phyloP scores from a whole-genome alignment of 2,888 invertebrate species.

The Lasioglossum oenotherae region DNA sequence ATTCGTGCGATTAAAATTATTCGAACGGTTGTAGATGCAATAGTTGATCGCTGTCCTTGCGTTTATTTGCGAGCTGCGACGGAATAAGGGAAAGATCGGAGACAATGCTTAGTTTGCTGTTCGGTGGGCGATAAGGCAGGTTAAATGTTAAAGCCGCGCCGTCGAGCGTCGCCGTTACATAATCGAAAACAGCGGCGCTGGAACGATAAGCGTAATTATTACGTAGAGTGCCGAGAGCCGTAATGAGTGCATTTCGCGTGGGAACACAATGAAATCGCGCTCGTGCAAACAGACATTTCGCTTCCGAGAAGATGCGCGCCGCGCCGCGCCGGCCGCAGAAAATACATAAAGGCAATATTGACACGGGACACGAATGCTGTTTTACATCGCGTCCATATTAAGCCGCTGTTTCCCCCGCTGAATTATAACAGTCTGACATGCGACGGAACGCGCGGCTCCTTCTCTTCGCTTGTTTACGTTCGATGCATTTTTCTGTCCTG shows the following conservation, averaged over 20 bases:
- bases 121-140: slow-evolving; percentile 30
- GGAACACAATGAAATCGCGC: slow-evolving; percentile 22
- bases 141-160: slow-evolving; percentile 53
- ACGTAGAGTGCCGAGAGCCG: slow-evolving; percentile 13
- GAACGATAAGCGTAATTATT: slow-evolving; percentile 61
- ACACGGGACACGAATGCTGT: slow-evolving; percentile 12
- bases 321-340: slow-evolving; percentile 4
- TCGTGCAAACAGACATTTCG: slow-evolving; percentile 19
- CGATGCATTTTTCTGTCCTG: neutral
- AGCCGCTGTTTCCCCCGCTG: slow-evolving; percentile 12
- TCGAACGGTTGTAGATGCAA: neutral
- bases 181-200: slow-evolving; percentile 51
- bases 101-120: slow-evolving; percentile 28
- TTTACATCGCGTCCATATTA: slow-evolving; percentile 21
- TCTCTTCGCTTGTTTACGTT: neutral
- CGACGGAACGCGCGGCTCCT: slow-evolving; percentile 6
- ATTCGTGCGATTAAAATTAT: too few relatives aligned
- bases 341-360: slow-evolving; percentile 23
- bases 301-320: slow-evolving; percentile 23
- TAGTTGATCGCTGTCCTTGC: neutral
- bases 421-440: slow-evolving; percentile 28
- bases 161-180: slow-evolving; percentile 49
- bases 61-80: neutral
- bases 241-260: slow-evolving; percentile 33
- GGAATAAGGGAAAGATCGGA: neutral